These are phyloP conservation scores for Micromussa lordhowensis DNA, from an alignment of 92 coral and sea anemone genomes.

Conservation along the genomic window DNA sequence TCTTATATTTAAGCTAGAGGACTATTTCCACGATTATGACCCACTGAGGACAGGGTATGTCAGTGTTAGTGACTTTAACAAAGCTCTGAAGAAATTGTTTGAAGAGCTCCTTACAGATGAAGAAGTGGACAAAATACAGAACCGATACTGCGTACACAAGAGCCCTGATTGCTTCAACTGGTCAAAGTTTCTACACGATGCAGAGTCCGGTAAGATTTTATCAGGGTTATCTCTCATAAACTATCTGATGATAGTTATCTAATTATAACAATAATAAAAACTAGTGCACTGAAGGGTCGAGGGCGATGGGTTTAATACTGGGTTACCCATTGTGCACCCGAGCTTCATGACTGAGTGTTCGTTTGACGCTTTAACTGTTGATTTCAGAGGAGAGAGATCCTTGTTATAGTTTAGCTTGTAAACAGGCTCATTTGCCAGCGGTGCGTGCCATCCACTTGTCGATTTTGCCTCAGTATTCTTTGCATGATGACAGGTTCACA, in stretches of 20 bases:
- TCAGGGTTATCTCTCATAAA: neutral
- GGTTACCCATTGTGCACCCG: too few species aligned
- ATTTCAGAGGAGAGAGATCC: too few species aligned
- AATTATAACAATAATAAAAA: too few species aligned
- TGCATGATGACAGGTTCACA: too few species aligned
- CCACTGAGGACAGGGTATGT: slow-evolving; percentile 16
- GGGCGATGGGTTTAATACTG: too few species aligned
- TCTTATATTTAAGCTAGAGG: slow-evolving; percentile 15
- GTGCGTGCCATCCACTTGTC: too few species aligned
- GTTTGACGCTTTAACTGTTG: too few species aligned
- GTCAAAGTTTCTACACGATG: slow-evolving; percentile 32
- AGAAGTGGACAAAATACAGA: slow-evolving; percentile 5
- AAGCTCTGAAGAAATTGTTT: slow-evolving; percentile 2
- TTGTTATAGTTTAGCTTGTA: too few species aligned
- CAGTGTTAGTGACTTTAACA: slow-evolving; percentile 3
- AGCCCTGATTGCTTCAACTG: slow-evolving; percentile 13
- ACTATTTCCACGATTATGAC: slow-evolving; percentile 23
- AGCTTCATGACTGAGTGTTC: too few species aligned
- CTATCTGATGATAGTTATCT: neutral
- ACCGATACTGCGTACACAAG: neutral
- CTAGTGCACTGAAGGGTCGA: too few species aligned
- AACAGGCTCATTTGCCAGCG: too few species aligned
- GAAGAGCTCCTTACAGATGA: slow-evolving; percentile 6
- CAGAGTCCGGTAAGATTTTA: neutral
- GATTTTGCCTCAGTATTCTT: too few species aligned